Base-by-base conservation (phyloP, 2,797 vertebrate species). In the Dryobates pubescens region DNA sequence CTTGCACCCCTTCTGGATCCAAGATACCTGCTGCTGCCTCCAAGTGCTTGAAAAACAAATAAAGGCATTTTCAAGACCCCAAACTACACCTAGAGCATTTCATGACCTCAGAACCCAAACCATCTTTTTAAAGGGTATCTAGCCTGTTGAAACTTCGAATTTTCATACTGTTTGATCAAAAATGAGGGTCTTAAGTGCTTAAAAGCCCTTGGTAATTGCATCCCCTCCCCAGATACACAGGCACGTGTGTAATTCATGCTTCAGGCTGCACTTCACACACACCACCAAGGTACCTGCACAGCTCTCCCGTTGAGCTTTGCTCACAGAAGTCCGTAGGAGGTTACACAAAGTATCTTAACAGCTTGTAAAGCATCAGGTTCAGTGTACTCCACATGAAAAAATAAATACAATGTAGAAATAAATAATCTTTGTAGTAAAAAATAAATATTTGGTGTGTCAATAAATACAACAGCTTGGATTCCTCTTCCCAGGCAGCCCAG, bases 351-450 rank as follows among this genome's bases (percentile, higher is more conserved):
- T 58, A 89, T 27, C 59, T 26, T 26, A 85, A 94, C 61, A 26
- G 71, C 91, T 75, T 65, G 74, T 80, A 92, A 96, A 92, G 68
- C 56, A 64, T 78, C 38, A 65, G 34, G 61, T 70, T 91, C 51
- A 90, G 36, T 16, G 5, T 23, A 76, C 65, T 86, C 81, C 12
- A 79, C 79, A 93, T 96, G 94, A 92, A 97, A 97, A 97, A 97
- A 97, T 97, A 98, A 97, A 97, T 96, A 96, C 56, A 82, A 94
- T 17, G 92, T 96, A 97, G 95, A 97, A 97, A 98, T 97, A 98
- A 97, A 97, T 97, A 97, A 97, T 59, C 68, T 97, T 78, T 58
- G 57, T 95, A 96, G 80, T 78, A 97, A 93, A 97, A 97, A 97
- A 97, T 94, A 97, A 95, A 94, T 10, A 13, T 83, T 94, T 89